Evolutionary conservation across 2,888 invertebrate species (phyloP), one percentile per base, ranked within the genome.

Genomic region (Latrodectus hesperus): DNA sequence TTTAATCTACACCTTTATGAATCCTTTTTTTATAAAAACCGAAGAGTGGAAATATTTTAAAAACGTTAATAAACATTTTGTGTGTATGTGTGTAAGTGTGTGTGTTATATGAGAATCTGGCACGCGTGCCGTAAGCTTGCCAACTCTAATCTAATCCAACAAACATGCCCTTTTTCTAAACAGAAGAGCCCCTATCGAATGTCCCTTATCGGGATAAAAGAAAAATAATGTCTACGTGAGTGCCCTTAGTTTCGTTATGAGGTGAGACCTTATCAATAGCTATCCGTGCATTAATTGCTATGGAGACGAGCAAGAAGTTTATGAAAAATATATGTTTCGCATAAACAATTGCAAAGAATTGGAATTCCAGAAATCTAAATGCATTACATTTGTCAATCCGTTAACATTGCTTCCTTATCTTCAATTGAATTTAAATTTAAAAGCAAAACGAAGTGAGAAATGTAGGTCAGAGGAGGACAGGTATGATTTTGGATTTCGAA

Each of bases 381-480:
- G n/a, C 60, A 60, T 16, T 6, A 6, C 10, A n/a, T 6, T 60
- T 12, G 14, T 0, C n/a, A 60, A 60, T 60, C n/a, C 12, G n/a
- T n/a, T 60, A 60, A 60, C 60, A 60, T 60, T 11, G 12, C n/a
- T 60, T 16, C 10, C 60, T 60, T 60, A 16, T 60, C 12, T 60
- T 60, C 14, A 60, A 60, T 60, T 60, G 60, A 60, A 60, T 60
- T 60, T 60, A n/a, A 60, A 60, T 60, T 60, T 60, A 60, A 60
- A 60, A 60, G n/a, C 38, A n/a, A 60, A 60, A 60, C 60, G n/a
- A 60, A 60, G 60, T 60, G n/a, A 10, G 60, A 60, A 60, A 60
- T 60, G 12, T 60, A 60, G 60, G 60, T 60, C 60, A 60, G 60
- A 60, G n/a, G 6, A 60, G 60, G 60, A 60, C 60, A 60, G 60